Base-by-base conservation (phyloP, 2,888 invertebrate species). In the Troides helena region DNA sequence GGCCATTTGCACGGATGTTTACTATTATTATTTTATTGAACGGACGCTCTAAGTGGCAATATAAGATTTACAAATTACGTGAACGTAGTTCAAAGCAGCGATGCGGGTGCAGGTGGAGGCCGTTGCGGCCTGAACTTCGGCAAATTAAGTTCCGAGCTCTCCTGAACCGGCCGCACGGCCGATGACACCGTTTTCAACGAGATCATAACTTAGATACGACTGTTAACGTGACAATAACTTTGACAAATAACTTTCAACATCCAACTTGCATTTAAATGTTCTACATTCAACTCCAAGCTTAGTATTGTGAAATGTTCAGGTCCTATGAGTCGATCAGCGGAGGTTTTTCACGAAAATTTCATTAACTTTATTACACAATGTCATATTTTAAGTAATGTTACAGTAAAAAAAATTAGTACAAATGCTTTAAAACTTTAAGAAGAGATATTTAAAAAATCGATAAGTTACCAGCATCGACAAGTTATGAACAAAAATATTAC, bases 11-110 rank as follows among this genome's bases (percentile, higher is more conserved):
- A 90, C 92, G 87, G 87, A 88, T 91, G 90, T 90, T 90, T 92
- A 90, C 92, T 92, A 92, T 90, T 92, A 91, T 91, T 88, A 90
- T 91, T 92, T 91, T 92, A 92, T 91, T 92, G 93, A 91, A 91
- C 89, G 86, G 86, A 88, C 87, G 85, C 81, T 85, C 85, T 85
- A 89, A 89, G 87, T 88, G 86, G 82, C 86, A 85, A 85, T 86
- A 87, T 88, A 87, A 88, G 86, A 88, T 89, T 89, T 86, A 86
- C 86, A 85, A 86, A 87, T 86, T 83, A 81, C 82, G 83, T 69
- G 74, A 73, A 69, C 71, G 71, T 67, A 67, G 67, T 70, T 63
- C 62, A 62, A 67, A 63, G 63, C 50, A 57, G 61, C 68, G 66
- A 69, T 66, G 39, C n/a, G 57, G 60, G 25, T 14, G 36, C 56